phyloP scores from a whole-genome alignment of 23 tunicate genomes.

The Trididemnum clinides region DNA sequence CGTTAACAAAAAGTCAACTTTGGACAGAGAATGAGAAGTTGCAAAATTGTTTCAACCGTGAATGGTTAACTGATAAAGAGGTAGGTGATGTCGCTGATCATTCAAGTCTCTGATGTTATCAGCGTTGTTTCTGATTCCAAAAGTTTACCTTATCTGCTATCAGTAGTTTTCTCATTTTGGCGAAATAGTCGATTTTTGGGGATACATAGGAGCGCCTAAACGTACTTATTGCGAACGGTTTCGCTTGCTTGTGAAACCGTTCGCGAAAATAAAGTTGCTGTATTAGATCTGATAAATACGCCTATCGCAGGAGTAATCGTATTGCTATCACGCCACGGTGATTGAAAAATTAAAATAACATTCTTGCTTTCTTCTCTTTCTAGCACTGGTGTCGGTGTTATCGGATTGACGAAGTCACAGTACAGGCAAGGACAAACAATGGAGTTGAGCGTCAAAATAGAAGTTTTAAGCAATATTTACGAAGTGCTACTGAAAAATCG shows the following conservation, averaged over 20 bases:
- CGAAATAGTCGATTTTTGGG: too few relatives aligned
- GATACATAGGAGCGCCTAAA: too few relatives aligned
- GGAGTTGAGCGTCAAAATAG: conserved; percentile 38
- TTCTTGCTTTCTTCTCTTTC: not conserved
- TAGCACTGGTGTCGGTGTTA: not conserved
- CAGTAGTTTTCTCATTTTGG: too few relatives aligned
- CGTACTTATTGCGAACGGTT: too few relatives aligned
- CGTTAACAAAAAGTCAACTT: not conserved
- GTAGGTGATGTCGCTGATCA: not conserved
- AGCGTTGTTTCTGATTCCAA: too few relatives aligned
- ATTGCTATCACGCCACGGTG: too few relatives aligned
- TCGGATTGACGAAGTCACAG: not conserved
- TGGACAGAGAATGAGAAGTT: not conserved
- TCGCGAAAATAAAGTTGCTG: too few relatives aligned
- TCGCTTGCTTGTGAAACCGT: too few relatives aligned
- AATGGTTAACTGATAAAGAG: not conserved
- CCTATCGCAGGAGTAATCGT: too few relatives aligned
- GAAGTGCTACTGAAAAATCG: not conserved
- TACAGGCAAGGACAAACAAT: not conserved
- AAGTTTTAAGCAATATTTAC: not conserved
- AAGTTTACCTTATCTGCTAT: too few relatives aligned
- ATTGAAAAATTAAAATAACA: not conserved
- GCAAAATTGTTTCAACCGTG: not conserved
- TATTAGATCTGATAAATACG: too few relatives aligned
- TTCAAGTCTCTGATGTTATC: too few relatives aligned